Base-by-base conservation (phyloP, 2,113 vertebrate genomes). In the Pelodiscus sinensis region DNA sequence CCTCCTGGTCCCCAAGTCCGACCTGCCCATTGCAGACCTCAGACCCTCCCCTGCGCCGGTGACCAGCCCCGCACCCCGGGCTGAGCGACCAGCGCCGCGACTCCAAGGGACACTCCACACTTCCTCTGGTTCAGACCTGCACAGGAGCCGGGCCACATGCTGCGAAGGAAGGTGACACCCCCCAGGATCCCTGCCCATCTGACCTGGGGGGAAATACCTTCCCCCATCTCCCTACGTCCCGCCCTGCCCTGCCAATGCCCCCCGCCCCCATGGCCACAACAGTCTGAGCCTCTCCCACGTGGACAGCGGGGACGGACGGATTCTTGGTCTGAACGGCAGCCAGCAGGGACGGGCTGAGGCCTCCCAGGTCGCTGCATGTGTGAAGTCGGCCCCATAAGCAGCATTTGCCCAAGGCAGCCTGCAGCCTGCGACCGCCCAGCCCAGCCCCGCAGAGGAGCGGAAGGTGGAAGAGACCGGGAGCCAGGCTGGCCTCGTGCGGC, bases 231-330 rank as follows among this genome's bases (percentile, higher is more conserved):
- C 58, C 25, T 19, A 18, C 65, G 35, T 31, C 18, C 65, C 18
- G 8, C 15, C 25, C 52, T 54, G 38, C 38, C 38, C 7, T 31
- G 14, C 29, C 62, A 29, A 65, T 68, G 62, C 94, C 0, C 2
- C 83, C 2, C 73, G 81, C 68, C 73, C 78, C 54, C 29, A 65
- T 57, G 3, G 4, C 65, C 60, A 79, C 79, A 89, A 90, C 79
- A 21, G 56, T 51, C 93, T 95, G 93, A 94, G 96, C 96, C 68
- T 86, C n/a, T 86, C 29, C 88, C 27, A 86, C 85, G 81, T 35
- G 1, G 4, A 75, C 55, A 75, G 88, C 90, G 6, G 9, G 55
- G 52, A 62, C 7, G 0, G 65, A 88, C 85, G 87, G 52, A 52
- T 8, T 9, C 52, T 52, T n/a, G 52, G 12, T 52, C 52, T 52